Percentiles rank a stretch among this genome's conserved stretches.
Evolutionary conservation across 2,888 invertebrate species (phyloP).

Genomic region (Vanessa cardui): DNA sequence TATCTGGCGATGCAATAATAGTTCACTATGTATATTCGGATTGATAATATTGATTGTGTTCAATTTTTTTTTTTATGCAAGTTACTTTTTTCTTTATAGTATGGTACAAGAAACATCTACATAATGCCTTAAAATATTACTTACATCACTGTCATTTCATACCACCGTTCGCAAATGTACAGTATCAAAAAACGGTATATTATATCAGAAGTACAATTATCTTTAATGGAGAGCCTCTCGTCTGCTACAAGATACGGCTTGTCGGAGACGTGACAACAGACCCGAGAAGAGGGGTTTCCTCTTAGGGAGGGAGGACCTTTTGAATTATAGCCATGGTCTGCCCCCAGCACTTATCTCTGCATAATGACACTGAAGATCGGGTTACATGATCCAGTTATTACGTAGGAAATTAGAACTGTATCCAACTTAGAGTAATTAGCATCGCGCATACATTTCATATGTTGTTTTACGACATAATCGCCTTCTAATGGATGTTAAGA

Average conservation of each 20-base stretch:
- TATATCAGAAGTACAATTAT: slow-evolving; percentile 42
- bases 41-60: too few species aligned
- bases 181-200: slow-evolving; percentile 31
- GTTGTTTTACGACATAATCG: slow-evolving; percentile 18
- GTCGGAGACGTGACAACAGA: slow-evolving; percentile 57
- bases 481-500: slow-evolving; percentile 20
- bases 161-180: slow-evolving; percentile 19
- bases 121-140: slow-evolving; percentile 2
- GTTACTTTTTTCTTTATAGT: not conserved
- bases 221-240: slow-evolving; percentile 45
- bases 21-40: not conserved
- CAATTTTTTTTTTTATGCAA: too few species aligned
- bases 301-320: slow-evolving; percentile 49
- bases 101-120: not conserved
- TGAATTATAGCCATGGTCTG: slow-evolving; percentile 62
- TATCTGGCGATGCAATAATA: not conserved
- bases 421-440: slow-evolving; percentile 36
- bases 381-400: slow-evolving; percentile 57
- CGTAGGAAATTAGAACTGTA: slow-evolving; percentile 36
- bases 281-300: slow-evolving; percentile 47
- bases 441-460: slow-evolving; percentile 25
- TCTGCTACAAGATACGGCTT: slow-evolving; percentile 44
- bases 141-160: slow-evolving; percentile 9
- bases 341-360: slow-evolving; percentile 61
- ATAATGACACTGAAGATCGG: slow-evolving; percentile 64